phyloP scores from a whole-genome alignment of 2,113 vertebrate species.

The Colossoma macropomum region DNA sequence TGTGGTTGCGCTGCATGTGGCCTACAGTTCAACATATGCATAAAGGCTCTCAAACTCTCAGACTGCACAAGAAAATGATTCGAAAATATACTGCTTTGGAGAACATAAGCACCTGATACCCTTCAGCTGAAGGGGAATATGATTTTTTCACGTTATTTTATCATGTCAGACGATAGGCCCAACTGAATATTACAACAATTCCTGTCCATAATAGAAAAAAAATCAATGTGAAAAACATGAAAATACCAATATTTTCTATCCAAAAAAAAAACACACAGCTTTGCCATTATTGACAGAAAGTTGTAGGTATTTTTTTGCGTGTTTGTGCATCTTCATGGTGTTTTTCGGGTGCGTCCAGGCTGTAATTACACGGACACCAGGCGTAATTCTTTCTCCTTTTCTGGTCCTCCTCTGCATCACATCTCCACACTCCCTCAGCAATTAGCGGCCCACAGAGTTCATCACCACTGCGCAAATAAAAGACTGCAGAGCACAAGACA shows the following conservation, averaged over 20 bases:
- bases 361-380: constrained; percentile 43
- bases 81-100: not conserved
- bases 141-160: not conserved
- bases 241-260: no score
- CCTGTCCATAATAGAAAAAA: not conserved
- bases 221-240: not conserved
- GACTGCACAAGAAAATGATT: no score
- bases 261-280: no score
- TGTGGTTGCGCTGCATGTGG: constrained; percentile 2
- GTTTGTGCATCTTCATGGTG: not conserved
- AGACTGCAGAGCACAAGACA: not conserved
- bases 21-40: not conserved
- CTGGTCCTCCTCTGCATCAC: constrained; percentile 33
- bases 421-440: not conserved
- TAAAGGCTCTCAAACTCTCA: no score
- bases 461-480: not conserved
- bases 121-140: no score
- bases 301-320: not conserved
- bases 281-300: not conserved
- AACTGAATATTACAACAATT: not conserved
- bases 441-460: constrained; percentile 13
- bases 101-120: no score
- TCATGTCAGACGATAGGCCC: not conserved
- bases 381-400: constrained; percentile 16
- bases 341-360: not conserved